These are phyloP conservation scores for Chromobotia macracanthus DNA, from an alignment of 2,797 vertebrate species.

Conservation along the genomic window DNA sequence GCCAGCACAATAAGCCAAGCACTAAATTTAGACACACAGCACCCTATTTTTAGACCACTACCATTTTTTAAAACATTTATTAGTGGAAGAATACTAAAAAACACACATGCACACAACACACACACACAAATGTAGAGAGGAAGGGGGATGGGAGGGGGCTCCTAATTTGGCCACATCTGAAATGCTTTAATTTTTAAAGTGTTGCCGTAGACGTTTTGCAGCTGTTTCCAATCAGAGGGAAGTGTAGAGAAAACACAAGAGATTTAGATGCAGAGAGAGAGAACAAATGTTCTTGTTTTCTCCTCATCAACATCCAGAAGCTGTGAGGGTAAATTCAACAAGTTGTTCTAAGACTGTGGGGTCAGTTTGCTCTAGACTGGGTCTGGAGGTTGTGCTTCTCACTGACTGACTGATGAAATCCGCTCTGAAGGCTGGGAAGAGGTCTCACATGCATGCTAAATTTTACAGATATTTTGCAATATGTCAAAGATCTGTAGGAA, in stretches of 20 bases:
- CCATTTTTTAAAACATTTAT: slow-evolving; percentile 91
- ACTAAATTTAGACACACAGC: slow-evolving; percentile 92
- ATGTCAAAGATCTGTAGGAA: not conserved
- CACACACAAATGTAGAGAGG: slow-evolving; percentile 59
- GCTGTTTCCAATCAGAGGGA: slow-evolving; percentile 83
- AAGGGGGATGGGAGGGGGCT: slow-evolving; percentile 69
- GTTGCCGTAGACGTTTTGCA: slow-evolving; percentile 81
- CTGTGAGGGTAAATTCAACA: slow-evolving; percentile 82
- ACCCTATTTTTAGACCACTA: slow-evolving; percentile 96
- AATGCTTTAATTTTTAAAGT: slow-evolving; percentile 76
- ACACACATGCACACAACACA: slow-evolving; percentile 47
- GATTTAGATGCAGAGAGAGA: slow-evolving; percentile 67
- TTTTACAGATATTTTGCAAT: slow-evolving; percentile 41
- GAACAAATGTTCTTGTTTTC: slow-evolving; percentile 79
- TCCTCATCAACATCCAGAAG: slow-evolving; percentile 76
- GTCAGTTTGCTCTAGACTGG: slow-evolving; percentile 31
- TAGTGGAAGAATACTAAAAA: slow-evolving; percentile 78
- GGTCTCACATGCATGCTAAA: slow-evolving; percentile 70
- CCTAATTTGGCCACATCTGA: slow-evolving; percentile 78
- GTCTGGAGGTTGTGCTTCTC: slow-evolving; percentile 61
- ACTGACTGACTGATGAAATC: slow-evolving; percentile 69
- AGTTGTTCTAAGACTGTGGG: slow-evolving; percentile 78
- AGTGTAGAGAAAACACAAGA: slow-evolving; percentile 45
- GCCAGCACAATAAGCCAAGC: slow-evolving; percentile 83
- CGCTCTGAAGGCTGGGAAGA: slow-evolving; percentile 72